A percentile compares a stretch with the other conserved stretches of the same genome.
Conservation (phyloP, 2,888 invertebrate genomes). For the Elaeidobius kamerunicus region DNA sequence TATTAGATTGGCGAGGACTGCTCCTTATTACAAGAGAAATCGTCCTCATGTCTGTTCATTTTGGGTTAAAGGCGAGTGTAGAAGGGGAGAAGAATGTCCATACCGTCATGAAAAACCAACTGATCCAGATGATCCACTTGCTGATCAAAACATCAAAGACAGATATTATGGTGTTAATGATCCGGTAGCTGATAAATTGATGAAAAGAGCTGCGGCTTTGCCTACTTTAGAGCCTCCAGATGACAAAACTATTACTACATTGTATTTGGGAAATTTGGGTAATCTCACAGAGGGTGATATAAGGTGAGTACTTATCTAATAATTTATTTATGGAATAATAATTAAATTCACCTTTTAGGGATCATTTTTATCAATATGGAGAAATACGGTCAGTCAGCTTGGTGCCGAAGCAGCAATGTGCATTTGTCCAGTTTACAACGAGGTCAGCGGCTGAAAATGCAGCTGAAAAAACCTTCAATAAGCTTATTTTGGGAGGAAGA, state of each 20-base stretch:
- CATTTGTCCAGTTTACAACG: slow-evolving; percentile 94
- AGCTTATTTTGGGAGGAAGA: slow-evolving; percentile 76
- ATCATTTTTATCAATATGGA: slow-evolving; percentile 98
- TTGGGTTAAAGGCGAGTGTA: slow-evolving; percentile 98
- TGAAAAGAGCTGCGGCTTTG: slow-evolving; percentile 88
- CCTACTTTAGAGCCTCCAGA: slow-evolving; percentile 95
- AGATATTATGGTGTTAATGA: slow-evolving; percentile 93
- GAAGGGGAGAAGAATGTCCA: slow-evolving; percentile 94
- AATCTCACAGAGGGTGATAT: slow-evolving; percentile 89
- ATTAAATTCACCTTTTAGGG: no score
- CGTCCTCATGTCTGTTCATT: slow-evolving; percentile 95
- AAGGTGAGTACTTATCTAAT: slow-evolving; percentile 45
- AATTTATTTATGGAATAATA: slow-evolving; percentile 1
- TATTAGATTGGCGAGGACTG: slow-evolving; percentile 83
- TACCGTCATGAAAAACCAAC: slow-evolving; percentile 95
- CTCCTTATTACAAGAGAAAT: slow-evolving; percentile 93
- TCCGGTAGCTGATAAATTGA: slow-evolving; percentile 91
- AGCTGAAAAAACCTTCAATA: slow-evolving; percentile 94
- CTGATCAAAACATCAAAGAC: slow-evolving; percentile 94
- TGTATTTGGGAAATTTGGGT: slow-evolving; percentile 95
- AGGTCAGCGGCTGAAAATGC: slow-evolving; percentile 89
- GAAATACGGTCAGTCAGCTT: slow-evolving; percentile 93
- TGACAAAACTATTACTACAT: slow-evolving; percentile 92
- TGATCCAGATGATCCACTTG: slow-evolving; percentile 94
- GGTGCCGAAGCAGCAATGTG: slow-evolving; percentile 91